Evolutionary conservation across 2,113 vertebrate species (phyloP), one percentile per base, ranked within the genome.

Genomic region (Tylochromis polylepis): DNA sequence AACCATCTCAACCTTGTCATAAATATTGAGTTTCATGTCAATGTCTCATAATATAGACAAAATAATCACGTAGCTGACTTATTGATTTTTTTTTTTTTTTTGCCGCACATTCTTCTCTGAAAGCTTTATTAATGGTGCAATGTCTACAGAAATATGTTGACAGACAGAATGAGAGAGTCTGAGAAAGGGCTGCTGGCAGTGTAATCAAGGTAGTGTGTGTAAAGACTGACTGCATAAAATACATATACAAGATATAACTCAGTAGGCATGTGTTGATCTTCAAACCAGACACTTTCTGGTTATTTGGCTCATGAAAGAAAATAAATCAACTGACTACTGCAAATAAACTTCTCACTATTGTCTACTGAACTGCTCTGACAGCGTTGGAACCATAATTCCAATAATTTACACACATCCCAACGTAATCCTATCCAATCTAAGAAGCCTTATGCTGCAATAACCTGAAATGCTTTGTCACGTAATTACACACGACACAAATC

Each of bases 41-140:
- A 91, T 95, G 95, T 94, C 91, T 93, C 85, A 90, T 90, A 57
- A 65, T 87, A 87, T 72, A 95, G 94, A 95, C 93, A 93, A 95
- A 95, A 97, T 95, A 96, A 95, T 93, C 84, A 91, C 53, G 10
- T 31, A 82, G 70, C 43, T 31, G 43, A 72, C 10, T 46, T 20
- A 16, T 80, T 90, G 81, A 81, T 85, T 57, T 88, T 67, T 62
- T 81, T 59, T 86, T 51, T 85, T 60, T 83, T 72, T 78, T 49
- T 5, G 6, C 57, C 41, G 81, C 36, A 82, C 79, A 18, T 90
- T 91, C 87, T 79, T 86, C 84, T 79, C 67, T 85, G 87, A 86
- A 58, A 29, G 27, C 27, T 82, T 92, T 62, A 89, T 90, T 88
- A 85, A 88, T 46, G 10, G 65, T 55, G 83, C 57, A 62, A 60